Percentiles rank a stretch among this genome's conserved stretches.
These are phyloP conservation scores for Leucophenga maculata DNA, from an alignment of 2,888 invertebrate genomes.

Conservation along the genomic window DNA sequence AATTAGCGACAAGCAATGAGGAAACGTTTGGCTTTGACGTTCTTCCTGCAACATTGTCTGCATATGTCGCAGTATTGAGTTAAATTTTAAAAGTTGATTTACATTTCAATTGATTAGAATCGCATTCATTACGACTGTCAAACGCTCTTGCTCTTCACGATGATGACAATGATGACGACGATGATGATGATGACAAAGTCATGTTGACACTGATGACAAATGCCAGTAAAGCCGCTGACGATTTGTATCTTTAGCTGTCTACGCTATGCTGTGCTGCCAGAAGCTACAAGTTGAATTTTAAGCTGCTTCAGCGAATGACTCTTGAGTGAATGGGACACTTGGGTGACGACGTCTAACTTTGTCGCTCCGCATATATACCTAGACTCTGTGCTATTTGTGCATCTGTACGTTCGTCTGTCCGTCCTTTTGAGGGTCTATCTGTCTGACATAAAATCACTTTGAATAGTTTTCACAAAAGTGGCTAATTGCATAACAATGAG, in stretches of 20 bases:
- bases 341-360: background rate
- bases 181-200: background rate
- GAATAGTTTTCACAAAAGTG: constrained; percentile 33
- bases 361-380: background rate
- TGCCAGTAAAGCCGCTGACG: background rate
- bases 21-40: background rate
- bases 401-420: background rate
- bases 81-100: constrained; percentile 28
- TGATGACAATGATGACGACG: background rate
- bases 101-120: constrained; percentile 39
- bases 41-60: background rate
- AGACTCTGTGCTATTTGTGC: background rate
- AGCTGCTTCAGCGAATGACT: constrained; percentile 15
- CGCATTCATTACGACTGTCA: constrained; percentile 32
- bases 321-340: constrained; percentile 11
- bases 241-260: constrained; percentile 12
- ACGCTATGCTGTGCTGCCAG: background rate
- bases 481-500: constrained; percentile 41
- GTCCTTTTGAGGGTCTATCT: constrained; percentile 10
- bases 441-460: constrained; percentile 31
- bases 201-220: constrained; percentile 1
- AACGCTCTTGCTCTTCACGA: background rate
- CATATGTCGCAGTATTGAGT: background rate
- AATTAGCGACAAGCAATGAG: constrained; percentile 4
- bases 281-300: constrained; percentile 11